phyloP scores from a whole-genome alignment of 1,140 invertebrate genomes.

The Hyposmocoma kahamanoa region DNA sequence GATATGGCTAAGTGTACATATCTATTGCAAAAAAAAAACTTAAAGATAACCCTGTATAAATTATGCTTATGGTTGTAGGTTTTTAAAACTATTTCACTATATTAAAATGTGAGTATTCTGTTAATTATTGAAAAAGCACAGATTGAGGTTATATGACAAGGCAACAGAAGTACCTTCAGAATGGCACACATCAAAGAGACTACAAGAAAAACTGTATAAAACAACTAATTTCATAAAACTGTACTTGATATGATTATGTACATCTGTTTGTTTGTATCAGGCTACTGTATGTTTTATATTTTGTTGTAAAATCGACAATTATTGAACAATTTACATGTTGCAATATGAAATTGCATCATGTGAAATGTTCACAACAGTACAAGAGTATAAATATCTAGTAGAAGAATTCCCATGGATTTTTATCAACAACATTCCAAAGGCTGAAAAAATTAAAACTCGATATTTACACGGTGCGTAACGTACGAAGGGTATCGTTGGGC shows the following conservation, averaged over 20 bases:
- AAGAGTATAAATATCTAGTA: slow-evolving; percentile 23
- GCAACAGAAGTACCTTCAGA: slow-evolving; percentile 56
- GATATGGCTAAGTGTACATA: slow-evolving; percentile 5
- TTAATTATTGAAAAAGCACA: slow-evolving; percentile 61
- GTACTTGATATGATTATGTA: slow-evolving; percentile 66
- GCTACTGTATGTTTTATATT: slow-evolving; percentile 24
- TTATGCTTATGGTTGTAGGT: slow-evolving; percentile 64
- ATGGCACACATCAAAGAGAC: slow-evolving; percentile 63
- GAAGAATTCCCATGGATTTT: slow-evolving; percentile 12
- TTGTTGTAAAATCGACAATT: slow-evolving; percentile 22
- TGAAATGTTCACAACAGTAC: too few species aligned
- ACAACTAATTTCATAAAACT: slow-evolving; percentile 53
- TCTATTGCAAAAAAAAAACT: slow-evolving; percentile 31
- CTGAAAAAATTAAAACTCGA: slow-evolving; percentile 10
- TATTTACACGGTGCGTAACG: slow-evolving; percentile 19
- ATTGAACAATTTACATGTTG: slow-evolving; percentile 4
- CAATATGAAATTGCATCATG: slow-evolving; percentile 14
- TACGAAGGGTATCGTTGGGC: slow-evolving; percentile 9
- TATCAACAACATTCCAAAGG: slow-evolving; percentile 18
- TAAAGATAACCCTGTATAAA: slow-evolving; percentile 71
- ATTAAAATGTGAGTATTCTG: slow-evolving; percentile 62
- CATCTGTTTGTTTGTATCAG: slow-evolving; percentile 28
- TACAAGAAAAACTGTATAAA: slow-evolving; percentile 52
- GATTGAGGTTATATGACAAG: slow-evolving; percentile 58
- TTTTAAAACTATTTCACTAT: slow-evolving; percentile 53